Percentiles rank a stretch among this genome's conserved stretches.
Evolutionary conservation across 1,140 invertebrate genomes (phyloP).

Genomic region (Orchestia grillus): DNA sequence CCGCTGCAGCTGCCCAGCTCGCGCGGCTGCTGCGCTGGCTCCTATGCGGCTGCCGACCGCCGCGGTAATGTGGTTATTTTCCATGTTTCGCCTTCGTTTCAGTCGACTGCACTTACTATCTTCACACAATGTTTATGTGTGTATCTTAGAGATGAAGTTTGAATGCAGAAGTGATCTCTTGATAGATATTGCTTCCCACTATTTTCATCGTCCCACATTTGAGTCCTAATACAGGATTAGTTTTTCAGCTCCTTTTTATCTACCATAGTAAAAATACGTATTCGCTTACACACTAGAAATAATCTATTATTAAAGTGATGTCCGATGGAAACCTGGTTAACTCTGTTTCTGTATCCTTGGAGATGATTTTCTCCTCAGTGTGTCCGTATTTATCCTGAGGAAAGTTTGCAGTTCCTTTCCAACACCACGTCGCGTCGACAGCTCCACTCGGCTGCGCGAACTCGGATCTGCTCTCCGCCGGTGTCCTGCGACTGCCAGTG

Average conservation of each 20-base stretch:
- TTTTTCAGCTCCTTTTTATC: no score
- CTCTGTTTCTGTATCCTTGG: no score
- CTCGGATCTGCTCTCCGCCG: not conserved
- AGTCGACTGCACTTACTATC: not conserved
- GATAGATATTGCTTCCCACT: not conserved
- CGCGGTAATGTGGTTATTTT: not conserved
- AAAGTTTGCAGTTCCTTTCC: no score
- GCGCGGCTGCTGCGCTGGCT: not conserved
- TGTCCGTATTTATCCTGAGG: no score
- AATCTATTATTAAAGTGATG: no score
- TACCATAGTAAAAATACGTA: no score
- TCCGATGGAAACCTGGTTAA: no score
- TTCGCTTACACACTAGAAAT: no score
- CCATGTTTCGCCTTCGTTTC: not conserved
- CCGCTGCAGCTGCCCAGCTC: not conserved
- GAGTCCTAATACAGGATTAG: no score
- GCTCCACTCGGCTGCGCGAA: not conserved
- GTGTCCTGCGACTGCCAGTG: no score
- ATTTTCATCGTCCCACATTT: not conserved
- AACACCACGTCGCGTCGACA: not conserved
- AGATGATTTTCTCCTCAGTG: no score
- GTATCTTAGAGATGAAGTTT: not conserved
- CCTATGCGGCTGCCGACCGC: not conserved
- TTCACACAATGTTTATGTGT: not conserved
- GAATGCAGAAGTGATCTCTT: not conserved